Base-by-base conservation (phyloP, 2,113 vertebrate genomes). In the Pipa parva region DNA sequence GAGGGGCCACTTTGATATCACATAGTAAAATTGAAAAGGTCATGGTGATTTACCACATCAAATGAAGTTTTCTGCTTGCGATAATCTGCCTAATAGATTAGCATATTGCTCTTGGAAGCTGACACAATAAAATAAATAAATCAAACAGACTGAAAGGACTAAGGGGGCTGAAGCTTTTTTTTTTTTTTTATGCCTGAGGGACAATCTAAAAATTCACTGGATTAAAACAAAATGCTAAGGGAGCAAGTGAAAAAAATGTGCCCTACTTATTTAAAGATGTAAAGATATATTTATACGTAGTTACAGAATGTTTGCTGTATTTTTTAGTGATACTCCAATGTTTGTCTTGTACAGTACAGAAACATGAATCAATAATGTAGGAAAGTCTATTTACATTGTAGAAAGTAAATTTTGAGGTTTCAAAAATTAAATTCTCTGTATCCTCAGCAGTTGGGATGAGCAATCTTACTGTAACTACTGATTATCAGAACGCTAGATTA, bases 31-130 rank as follows among this genome's bases (percentile, higher is more conserved):
- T 45, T 61, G 60, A 61, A 70, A 70, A 70, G 49, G 66, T 51
- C 65, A 69, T 69, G 57, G 65, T 61, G 49, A 61, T 61, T 70
- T 70, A 61, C 28, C 57, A 70, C 66, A 70, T 70, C 57, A 70
- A 52, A 70, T 61, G 36, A 70, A 54, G 48, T 70, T 70, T 59
- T 70, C 57, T 45, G 66, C 48, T 61, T 70, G 48, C 58, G 61
- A 46, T 70, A 70, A 54, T 70, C 66, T 61, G 65, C 57, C 65
- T 52, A 51, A 59, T 31, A 59, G 65, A 69, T 69, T 69, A 69
- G 57, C 50, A n/a, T 46, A 42, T 33, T 69, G 33, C 59, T 54
- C 36, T 54, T 17, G 36, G 58, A 33, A 60, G 56, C 29, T 45
- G 49, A 50, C 20, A 59, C 54, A 52, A 70, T 51, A 59, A 68